Evolutionary conservation across 1,140 invertebrate species (phyloP).

Genomic region (Bombus sibiricus): DNA sequence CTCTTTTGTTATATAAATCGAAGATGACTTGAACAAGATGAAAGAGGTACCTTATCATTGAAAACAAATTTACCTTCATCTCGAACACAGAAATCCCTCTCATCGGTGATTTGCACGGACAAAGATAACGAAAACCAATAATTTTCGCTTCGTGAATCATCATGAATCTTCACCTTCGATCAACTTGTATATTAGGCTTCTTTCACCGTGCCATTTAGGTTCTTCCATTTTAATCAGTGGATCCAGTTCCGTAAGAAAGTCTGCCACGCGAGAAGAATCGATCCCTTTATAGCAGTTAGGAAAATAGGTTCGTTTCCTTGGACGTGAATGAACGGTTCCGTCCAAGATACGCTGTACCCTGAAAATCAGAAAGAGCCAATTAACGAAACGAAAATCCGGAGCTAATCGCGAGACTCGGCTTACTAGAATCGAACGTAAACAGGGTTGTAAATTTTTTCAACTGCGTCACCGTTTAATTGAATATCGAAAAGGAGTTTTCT

Average conservation of each 20-base stretch:
- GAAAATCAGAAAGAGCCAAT: constrained; percentile 49
- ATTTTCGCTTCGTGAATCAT: no score
- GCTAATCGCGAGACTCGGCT: constrained; percentile 51
- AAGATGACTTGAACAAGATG: no score
- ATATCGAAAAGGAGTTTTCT: constrained; percentile 36
- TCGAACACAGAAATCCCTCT: no score
- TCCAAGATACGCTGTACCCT: not conserved
- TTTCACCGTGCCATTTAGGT: not conserved
- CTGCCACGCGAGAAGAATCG: not conserved
- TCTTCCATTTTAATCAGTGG: not conserved
- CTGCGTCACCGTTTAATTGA: constrained; percentile 49
- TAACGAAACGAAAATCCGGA: constrained; percentile 52
- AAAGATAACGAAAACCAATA: no score
- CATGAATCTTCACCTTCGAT: no score
- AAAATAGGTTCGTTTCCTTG: constrained; percentile 39
- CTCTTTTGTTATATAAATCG: no score
- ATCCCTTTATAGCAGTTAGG: constrained; percentile 1
- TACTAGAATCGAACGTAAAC: constrained; percentile 61
- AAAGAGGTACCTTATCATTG: no score
- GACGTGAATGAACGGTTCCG: constrained; percentile 8
- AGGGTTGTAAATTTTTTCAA: constrained; percentile 73
- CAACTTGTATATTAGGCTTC: no score
- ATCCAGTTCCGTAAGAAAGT: not conserved
- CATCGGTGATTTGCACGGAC: no score
- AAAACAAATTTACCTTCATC: no score